Evolutionary conservation across 2,797 vertebrate genomes (phyloP), one percentile per base, ranked within the genome.

Genomic region (Macrochelys suwanniensis): DNA sequence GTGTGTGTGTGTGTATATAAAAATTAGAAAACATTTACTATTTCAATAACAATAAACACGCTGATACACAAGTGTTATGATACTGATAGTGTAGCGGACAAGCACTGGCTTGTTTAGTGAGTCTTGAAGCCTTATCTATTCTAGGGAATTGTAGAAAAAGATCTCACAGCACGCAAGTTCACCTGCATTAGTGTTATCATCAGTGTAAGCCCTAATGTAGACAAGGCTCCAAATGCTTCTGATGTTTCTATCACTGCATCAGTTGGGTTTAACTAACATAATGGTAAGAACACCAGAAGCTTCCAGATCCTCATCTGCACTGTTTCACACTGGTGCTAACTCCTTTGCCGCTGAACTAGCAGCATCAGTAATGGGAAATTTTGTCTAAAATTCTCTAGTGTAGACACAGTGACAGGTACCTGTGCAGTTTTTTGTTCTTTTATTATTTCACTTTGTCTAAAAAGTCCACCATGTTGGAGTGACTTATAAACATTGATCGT

Each of bases 41-140:
- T 71, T 95, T 87, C 51, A 84, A 74, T 78, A 59, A 92, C 21
- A 95, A 86, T 93, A 85, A 85, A 80, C 28, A 6, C 26, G 9
- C 47, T 17, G 4, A 15, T 53, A 7, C n/a, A 89, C 25, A 82
- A n/a, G 3, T 87, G 21, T 1, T 85, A 2, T 31, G 83, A 68
- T 54, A 82, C 31, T n/a, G 74, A 94, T 92, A 92, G 57, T 23
- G 9, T 5, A 82, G 3, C 21, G 77, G 15, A 4, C 57, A 12
- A 59, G 1, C 37, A 49, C 2, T 23, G 53, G 19, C 31, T 90
- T 80, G 51, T 47, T 81, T 45, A 51, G 82, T 80, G 88, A n/a
- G 54, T 82, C 85, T 94, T n/a, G 28, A 17, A 42, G 59, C 4
- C 2, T 1, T 78, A 81, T 65, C 89, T 74, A 82, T n/a, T 10